Conservation (phyloP, 2,797 vertebrate genomes). For the Lutjanus campechanus region DNA sequence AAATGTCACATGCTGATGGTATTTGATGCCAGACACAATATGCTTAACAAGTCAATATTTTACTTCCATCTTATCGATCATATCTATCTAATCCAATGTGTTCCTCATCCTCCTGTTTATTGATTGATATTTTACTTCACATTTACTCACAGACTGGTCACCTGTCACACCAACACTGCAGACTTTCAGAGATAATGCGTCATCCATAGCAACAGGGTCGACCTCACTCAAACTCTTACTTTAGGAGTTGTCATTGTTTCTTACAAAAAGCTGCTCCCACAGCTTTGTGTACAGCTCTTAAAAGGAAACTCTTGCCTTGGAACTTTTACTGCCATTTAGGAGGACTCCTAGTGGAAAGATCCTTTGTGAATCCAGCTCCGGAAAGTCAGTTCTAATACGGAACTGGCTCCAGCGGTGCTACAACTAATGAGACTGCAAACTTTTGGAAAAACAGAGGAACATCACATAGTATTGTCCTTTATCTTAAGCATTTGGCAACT, state of each 20-base stretch:
- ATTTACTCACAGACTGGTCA: neutral
- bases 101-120: too few species aligned
- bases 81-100: too few species aligned
- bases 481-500: neutral
- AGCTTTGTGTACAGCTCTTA: neutral
- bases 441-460: neutral
- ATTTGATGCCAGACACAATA: too few species aligned
- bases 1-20: too few species aligned
- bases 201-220: neutral
- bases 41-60: too few species aligned
- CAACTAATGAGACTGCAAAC: conserved; percentile 9
- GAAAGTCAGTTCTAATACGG: neutral
- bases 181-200: neutral
- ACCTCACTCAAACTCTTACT: neutral
- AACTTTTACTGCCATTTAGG: neutral
- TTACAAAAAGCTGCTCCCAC: neutral
- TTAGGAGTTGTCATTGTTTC: neutral
- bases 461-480: neutral
- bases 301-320: neutral
- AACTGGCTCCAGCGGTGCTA: neutral
- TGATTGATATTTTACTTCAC: too few species aligned
- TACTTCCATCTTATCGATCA: too few species aligned
- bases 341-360: neutral
- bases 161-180: neutral
- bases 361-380: neutral